Percentiles rank a stretch among this genome's conserved stretches.
phyloP scores from a whole-genome alignment of 2,797 vertebrate genomes.

The Emys orbicularis region DNA sequence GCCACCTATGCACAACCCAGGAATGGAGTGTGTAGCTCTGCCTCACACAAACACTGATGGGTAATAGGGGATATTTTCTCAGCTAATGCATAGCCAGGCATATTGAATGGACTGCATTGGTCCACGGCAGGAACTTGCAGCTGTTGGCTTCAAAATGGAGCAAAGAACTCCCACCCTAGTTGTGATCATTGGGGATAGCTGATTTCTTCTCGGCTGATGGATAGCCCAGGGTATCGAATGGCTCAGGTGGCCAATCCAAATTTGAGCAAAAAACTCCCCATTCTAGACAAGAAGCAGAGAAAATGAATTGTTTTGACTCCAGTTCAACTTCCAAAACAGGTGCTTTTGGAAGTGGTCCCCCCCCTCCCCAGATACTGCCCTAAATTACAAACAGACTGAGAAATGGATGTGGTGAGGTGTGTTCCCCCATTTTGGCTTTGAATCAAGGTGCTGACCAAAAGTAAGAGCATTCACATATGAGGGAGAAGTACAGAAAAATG shows the following conservation, averaged over 20 bases:
- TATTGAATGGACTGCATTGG: neutral
- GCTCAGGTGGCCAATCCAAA: rapidly evolving
- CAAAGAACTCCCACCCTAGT: neutral
- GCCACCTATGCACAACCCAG: neutral
- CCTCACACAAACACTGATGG: neutral
- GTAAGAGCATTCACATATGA: neutral
- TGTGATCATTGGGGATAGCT: neutral
- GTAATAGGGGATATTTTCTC: neutral
- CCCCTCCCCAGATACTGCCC: neutral
- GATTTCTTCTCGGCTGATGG: neutral
- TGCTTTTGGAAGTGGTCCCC: neutral
- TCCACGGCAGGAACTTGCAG: neutral
- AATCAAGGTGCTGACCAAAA: neutral
- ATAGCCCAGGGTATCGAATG: neutral
- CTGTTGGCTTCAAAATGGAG: neutral
- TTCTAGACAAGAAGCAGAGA: neutral
- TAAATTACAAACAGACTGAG: neutral
- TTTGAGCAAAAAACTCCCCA: rapidly evolving
- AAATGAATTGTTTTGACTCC: neutral
- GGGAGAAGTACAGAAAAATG: neutral
- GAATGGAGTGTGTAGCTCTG: neutral
- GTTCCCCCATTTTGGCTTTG: neutral
- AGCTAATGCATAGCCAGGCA: neutral
- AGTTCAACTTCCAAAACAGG: neutral
- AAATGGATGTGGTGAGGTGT: neutral